Evolutionary conservation across 1,140 invertebrate genomes (phyloP), one percentile per base, ranked within the genome.

Genomic region (Trinorchestia longiramus): DNA sequence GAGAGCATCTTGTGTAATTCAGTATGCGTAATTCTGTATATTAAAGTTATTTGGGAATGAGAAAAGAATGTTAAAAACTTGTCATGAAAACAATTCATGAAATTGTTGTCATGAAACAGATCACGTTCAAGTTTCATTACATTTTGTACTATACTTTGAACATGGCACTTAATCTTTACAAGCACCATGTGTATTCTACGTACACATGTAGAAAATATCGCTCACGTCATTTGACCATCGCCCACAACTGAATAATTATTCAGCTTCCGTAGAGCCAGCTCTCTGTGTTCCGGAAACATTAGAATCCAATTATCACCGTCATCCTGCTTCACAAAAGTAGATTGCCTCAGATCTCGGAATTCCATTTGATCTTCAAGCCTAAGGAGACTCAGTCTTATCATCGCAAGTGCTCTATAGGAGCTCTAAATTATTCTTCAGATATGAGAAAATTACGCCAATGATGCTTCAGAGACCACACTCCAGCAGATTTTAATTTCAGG

Each of bases 331-430:
- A 91, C 41, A 91, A 91, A 91, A 91, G 88, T 43, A 91, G 88
- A 91, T 91, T 91, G 88, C 41, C 88, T 91, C 88, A 91, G 88
- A 91, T 91, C 88, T 43, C 41, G 43, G 88, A 91, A 91, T 91
- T 91, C 88, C 88, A 91, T 91, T 91, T 44, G 88, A 91, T 42
- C 88, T 91, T 11, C 8, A 43, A 41, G 88, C 88, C 88, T 91
- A 42, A 23, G 43, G 88, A 91, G 88, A 91, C 41, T 91, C 41
- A 91, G 88, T 91, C 88, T 91, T 91, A 91, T 77, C 62, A 77
- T 91, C 88, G 88, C 41, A 91, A 91, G 88, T 43, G 88, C 88
- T 43, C 88, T 15, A 42, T 42, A 43, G 88, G 41, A 91, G 88
- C 28, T 42, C 62, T 15, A 77, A 77, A 77, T 77, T 77, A 77